A percentile compares a stretch with the other conserved stretches of the same genome.
Evolutionary conservation across 2,797 vertebrate genomes (phyloP).

Genomic region (Bradypodion ventrale): DNA sequence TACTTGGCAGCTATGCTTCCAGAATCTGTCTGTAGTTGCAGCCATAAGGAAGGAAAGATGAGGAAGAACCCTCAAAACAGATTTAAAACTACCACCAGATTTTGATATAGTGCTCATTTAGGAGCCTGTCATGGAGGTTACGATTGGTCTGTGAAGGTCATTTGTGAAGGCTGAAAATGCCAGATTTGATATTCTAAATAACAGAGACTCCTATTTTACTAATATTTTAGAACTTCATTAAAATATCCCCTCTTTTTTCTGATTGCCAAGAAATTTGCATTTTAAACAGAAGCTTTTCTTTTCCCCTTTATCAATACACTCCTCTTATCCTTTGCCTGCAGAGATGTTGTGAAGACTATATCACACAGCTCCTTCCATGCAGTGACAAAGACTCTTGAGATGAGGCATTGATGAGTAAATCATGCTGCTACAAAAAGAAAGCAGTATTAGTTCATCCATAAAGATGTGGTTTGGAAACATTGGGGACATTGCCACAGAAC

Average conservation of each 20-base stretch:
- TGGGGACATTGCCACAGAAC: background rate
- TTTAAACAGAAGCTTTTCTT: slow-evolving; percentile 1
- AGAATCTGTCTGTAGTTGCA: background rate
- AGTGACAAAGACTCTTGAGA: slow-evolving; percentile 29
- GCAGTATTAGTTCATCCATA: background rate
- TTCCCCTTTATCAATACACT: slow-evolving; percentile 25
- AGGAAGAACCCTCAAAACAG: background rate
- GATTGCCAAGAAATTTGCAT: slow-evolving; percentile 35
- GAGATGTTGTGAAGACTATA: slow-evolving; percentile 41
- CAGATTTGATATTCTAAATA: slow-evolving; percentile 20
- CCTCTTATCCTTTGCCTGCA: slow-evolving; percentile 25
- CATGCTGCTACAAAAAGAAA: slow-evolving; percentile 42
- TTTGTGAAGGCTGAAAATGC: slow-evolving; percentile 17
- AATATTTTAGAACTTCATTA: slow-evolving; percentile 10
- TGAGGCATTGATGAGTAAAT: slow-evolving; percentile 41
- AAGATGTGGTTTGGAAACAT: slow-evolving; percentile 4
- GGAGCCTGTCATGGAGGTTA: background rate
- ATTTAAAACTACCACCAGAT: background rate
- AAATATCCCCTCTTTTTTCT: slow-evolving; percentile 18
- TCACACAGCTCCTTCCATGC: slow-evolving; percentile 26
- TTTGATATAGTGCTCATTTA: background rate
- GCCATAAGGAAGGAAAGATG: background rate
- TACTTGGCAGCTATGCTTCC: too few relatives aligned
- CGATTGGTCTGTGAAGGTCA: background rate
- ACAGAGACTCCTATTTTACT: slow-evolving; percentile 31